Evolutionary conservation across 2,888 invertebrate genomes (phyloP).

Genomic region (Epistrophe eligans): DNA sequence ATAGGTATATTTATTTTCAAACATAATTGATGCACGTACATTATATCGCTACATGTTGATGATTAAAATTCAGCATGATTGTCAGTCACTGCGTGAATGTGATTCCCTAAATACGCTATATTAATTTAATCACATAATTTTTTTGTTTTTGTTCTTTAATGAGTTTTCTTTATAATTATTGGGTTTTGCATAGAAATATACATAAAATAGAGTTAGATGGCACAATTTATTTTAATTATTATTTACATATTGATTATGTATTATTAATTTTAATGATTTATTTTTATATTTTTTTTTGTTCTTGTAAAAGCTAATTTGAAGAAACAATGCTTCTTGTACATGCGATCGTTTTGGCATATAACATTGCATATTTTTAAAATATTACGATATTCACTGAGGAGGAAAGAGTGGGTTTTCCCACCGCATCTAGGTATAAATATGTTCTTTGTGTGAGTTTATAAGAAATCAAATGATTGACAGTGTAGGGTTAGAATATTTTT

Average conservation of each 20-base stretch:
- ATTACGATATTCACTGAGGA: slow-evolving; percentile 22
- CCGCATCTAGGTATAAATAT: background rate
- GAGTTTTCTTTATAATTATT: slow-evolving; percentile 57
- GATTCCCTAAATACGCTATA: slow-evolving; percentile 45
- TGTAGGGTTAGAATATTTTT: too few relatives aligned
- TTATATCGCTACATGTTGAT: background rate
- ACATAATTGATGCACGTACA: slow-evolving; percentile 28
- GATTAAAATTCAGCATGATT: slow-evolving; percentile 26
- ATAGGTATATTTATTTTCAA: background rate
- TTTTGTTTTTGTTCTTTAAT: slow-evolving; percentile 33
- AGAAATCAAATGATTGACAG: background rate
- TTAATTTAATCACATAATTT: slow-evolving; percentile 50
- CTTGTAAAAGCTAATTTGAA: slow-evolving; percentile 11
- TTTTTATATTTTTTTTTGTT: background rate
- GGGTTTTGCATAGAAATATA: slow-evolving; percentile 39
- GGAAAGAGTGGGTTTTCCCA: slow-evolving; percentile 49
- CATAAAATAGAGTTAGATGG: slow-evolving; percentile 37
- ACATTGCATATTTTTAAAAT: slow-evolving; percentile 30
- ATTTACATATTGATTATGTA: slow-evolving; percentile 59
- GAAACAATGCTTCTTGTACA: slow-evolving; percentile 49
- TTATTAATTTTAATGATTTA: slow-evolving; percentile 40
- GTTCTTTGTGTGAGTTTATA: background rate
- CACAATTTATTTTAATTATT: slow-evolving; percentile 55
- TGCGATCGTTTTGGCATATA: slow-evolving; percentile 52
- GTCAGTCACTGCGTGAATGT: slow-evolving; percentile 51